phyloP scores from a whole-genome alignment of 2,888 invertebrate genomes.

The Scaeva pyrastri region DNA sequence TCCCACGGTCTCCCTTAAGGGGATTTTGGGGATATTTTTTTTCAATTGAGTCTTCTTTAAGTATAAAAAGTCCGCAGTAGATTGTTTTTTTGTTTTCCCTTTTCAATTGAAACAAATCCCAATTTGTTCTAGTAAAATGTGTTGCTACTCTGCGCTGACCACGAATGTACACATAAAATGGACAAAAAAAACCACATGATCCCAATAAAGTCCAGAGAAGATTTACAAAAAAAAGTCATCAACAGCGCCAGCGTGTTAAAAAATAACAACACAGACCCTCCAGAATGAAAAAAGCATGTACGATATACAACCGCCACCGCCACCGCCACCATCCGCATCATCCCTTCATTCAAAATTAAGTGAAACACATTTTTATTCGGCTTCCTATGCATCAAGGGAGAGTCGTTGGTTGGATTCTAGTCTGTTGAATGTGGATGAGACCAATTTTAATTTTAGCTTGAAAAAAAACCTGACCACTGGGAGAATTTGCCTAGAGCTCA shows the following conservation, averaged over 20 bases:
- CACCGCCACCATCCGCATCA: too few species aligned
- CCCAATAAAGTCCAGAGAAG: slow-evolving; percentile 35
- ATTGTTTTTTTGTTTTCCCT: slow-evolving; percentile 20
- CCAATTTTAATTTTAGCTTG: slow-evolving; percentile 11
- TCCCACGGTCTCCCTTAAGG: slow-evolving; percentile 41
- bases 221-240: slow-evolving; percentile 26
- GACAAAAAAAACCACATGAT: slow-evolving; percentile 61
- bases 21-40: slow-evolving; percentile 3
- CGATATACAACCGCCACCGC: slow-evolving; percentile 10
- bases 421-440: background rate
- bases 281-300: slow-evolving; percentile 12
- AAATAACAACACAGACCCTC: slow-evolving; percentile 45
- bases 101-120: slow-evolving; percentile 53
- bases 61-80: slow-evolving; percentile 23
- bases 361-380: slow-evolving; percentile 56
- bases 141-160: background rate
- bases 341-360: slow-evolving; percentile 56
- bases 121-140: slow-evolving; percentile 39
- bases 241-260: slow-evolving; percentile 37
- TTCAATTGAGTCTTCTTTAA: slow-evolving; percentile 25
- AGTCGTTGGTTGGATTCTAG: slow-evolving; percentile 27
- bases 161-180: slow-evolving; percentile 24
- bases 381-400: slow-evolving; percentile 5
- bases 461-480: slow-evolving; percentile 18
- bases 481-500: background rate